Evolutionary conservation across 2,888 invertebrate species (phyloP).

Genomic region (Agrochola circellaris): DNA sequence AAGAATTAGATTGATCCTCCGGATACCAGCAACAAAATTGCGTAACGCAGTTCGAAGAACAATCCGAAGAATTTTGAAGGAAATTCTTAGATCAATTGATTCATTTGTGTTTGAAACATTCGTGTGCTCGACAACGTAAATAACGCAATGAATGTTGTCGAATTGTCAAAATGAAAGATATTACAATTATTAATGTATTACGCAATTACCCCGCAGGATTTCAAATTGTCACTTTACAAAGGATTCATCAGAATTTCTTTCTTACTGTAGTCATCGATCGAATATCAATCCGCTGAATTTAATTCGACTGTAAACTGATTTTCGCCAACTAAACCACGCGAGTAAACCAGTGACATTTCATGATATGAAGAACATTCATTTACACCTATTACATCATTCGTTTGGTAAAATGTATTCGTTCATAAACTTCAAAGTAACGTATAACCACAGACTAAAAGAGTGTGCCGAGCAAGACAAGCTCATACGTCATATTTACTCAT

Average conservation of each 20-base stretch:
- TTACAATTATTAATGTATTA: background rate
- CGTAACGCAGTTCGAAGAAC: background rate
- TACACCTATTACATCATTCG: background rate
- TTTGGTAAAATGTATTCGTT: background rate
- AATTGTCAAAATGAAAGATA: background rate
- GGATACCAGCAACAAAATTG: too few species aligned
- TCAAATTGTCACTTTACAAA: slow-evolving; percentile 5
- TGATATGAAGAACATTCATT: background rate
- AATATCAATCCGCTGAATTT: slow-evolving; percentile 3
- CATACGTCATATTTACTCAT: slow-evolving; percentile 22
- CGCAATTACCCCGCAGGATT: background rate
- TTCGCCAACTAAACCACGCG: background rate
- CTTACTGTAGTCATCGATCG: background rate
- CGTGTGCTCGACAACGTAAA: background rate
- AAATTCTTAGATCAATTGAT: background rate
- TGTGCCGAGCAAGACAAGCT: background rate
- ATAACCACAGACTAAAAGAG: too few species aligned
- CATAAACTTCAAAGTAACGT: background rate
- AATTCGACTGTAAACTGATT: background rate
- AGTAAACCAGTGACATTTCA: background rate
- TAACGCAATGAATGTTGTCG: background rate
- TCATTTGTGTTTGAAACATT: background rate
- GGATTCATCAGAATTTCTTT: background rate
- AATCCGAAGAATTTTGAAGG: background rate
- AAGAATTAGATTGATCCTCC: background rate